Evolutionary conservation across 2,113 vertebrate species (phyloP).

Genomic region (Aramus guarauna): DNA sequence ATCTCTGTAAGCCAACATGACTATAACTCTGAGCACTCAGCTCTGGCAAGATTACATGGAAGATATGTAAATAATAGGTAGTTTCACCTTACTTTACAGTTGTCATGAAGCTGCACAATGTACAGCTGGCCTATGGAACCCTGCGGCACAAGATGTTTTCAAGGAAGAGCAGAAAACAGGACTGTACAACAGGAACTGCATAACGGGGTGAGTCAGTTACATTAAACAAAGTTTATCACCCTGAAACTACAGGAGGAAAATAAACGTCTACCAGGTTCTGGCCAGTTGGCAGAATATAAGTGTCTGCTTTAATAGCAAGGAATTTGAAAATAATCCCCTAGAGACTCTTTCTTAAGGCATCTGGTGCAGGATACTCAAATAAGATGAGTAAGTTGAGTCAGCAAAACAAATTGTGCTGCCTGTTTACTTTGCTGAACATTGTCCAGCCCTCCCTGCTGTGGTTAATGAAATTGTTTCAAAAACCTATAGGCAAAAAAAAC

Average conservation of each 20-base stretch:
- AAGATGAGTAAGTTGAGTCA: not conserved
- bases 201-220: not conserved
- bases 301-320: not conserved
- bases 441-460: not conserved
- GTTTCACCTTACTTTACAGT: not conserved
- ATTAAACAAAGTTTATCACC: not conserved
- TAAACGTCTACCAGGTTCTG: not conserved
- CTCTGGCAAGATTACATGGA: not conserved
- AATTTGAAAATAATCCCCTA: not conserved
- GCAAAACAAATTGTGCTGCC: not conserved
- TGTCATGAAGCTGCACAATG: not conserved
- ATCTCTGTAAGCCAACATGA: not conserved
- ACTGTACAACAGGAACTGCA: not conserved
- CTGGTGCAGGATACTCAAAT: not conserved
- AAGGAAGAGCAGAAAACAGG: not conserved
- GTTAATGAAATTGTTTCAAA: not conserved
- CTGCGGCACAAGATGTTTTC: not conserved
- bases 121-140: not conserved
- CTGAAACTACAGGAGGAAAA: slow-evolving; percentile 2
- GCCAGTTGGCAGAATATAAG: not conserved
- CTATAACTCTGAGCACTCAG: not conserved
- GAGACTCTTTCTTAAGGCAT: not conserved
- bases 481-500: not conserved
- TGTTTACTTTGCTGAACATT: not conserved
- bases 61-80: not conserved